Percentiles rank a stretch among this genome's conserved stretches.
These are phyloP conservation scores for Mercenaria mercenaria DNA, from an alignment of 1,140 invertebrate genomes.

Conservation along the genomic window DNA sequence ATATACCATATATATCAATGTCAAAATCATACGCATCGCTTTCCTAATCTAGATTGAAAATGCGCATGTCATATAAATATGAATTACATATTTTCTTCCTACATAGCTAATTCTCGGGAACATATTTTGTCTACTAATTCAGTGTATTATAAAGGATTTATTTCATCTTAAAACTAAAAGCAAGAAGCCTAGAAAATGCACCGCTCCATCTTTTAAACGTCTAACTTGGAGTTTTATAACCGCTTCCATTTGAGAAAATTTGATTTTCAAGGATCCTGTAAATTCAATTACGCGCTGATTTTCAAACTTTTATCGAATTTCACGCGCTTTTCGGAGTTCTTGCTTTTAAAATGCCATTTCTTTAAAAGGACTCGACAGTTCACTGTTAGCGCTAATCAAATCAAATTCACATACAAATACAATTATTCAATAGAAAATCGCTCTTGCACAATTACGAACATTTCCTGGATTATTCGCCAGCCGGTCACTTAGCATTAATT, in stretches of 20 bases:
- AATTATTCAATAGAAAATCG: slow-evolving; percentile 62
- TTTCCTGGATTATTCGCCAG: slow-evolving; percentile 7
- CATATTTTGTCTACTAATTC: slow-evolving; percentile 21
- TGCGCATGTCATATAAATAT: background rate
- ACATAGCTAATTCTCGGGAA: background rate
- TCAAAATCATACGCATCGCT: background rate
- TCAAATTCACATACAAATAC: slow-evolving; percentile 63
- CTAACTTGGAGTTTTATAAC: slow-evolving; percentile 50
- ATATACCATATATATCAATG: background rate
- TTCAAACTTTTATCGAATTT: slow-evolving; percentile 64
- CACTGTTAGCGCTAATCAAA: slow-evolving; percentile 51
- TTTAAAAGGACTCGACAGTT: slow-evolving; percentile 61
- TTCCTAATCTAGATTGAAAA: background rate
- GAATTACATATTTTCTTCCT: background rate
- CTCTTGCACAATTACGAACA: slow-evolving; percentile 56
- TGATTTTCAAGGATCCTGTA: slow-evolving; percentile 42
- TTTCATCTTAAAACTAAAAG: slow-evolving; percentile 24
- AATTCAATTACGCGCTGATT: slow-evolving; percentile 55
- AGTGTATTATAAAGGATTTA: slow-evolving; percentile 19
- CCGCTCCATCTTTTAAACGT: slow-evolving; percentile 33
- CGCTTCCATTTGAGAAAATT: slow-evolving; percentile 54
- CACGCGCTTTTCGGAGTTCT: slow-evolving; percentile 65
- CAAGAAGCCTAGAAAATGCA: slow-evolving; percentile 38
- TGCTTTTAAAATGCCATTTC: slow-evolving; percentile 69
- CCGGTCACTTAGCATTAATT: slow-evolving; percentile 60